Evolutionary conservation across 92 coral and sea anemone species (phyloP), one percentile per base, ranked within the genome.

Genomic region (Hydrozoanthus gracilis): DNA sequence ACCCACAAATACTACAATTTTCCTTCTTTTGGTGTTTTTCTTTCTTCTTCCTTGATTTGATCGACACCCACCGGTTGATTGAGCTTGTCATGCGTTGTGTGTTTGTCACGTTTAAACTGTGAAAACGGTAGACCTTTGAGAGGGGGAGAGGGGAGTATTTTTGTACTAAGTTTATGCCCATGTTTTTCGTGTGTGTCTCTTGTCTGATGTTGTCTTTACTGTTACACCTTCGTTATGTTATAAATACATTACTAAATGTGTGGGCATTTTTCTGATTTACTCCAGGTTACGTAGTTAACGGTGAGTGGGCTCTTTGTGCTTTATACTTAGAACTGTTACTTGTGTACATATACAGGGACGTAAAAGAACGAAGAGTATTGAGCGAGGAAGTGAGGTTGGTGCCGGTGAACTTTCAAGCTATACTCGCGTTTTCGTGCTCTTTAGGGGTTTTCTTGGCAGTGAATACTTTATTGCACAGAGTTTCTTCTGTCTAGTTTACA

Each of bases 361-460:
- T 95, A 44, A 92, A 90, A 69, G 98, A 94, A 56, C 90, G 98
- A 89, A 89, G 79, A 61, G 95, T 91, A 8, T 83, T 95, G 39
- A 92, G 91, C 83, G 98, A 95, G 73, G 95, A 95, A 88, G 98
- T 95, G 91, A 95, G 98, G 98, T 94, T 78, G 76, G 89, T 79
- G 73, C 47, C 55, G 60, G 77, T 13, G 12, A 8, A 72, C 56
- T 47, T 48, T 78, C 50, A 39, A 17, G 60, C 66, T 74, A 20
- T 68, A 52, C 74, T 64, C 64, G 56, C 61, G 64, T 71, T 60
- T 79, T 17, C 64, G 48, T 65, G 6, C 17, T 48, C 47, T 7
- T 8, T 50, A 80, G 16, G 39, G 51, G 39, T 49, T 46, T 12
- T 47, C 83, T 78, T 62, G 8, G 14, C 78, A 48, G 27, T 14